A percentile compares a stretch with the other conserved stretches of the same genome.
These are phyloP conservation scores for Myrmecophaga tridactyla DNA, from an alignment of 2,113 vertebrate genomes.

Conservation along the genomic window DNA sequence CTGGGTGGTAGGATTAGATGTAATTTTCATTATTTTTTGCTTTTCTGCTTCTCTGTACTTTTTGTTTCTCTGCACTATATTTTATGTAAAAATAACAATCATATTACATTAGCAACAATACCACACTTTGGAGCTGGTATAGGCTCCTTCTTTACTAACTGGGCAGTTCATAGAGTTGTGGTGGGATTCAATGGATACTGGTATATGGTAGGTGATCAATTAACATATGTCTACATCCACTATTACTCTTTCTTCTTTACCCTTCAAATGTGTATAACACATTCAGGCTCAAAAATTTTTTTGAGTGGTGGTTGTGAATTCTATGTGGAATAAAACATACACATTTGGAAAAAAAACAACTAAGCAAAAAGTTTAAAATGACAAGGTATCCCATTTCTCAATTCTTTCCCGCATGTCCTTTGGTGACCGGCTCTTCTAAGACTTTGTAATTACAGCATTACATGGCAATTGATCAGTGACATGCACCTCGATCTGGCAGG, in stretches of 20 bases:
- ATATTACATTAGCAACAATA: background rate
- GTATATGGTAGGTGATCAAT: background rate
- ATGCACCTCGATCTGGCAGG: background rate
- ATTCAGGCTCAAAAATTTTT: background rate
- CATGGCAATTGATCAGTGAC: background rate
- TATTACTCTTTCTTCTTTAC: background rate
- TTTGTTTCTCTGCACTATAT: background rate
- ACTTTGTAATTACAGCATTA: slow-evolving; percentile 47
- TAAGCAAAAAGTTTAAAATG: background rate
- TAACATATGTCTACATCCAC: background rate
- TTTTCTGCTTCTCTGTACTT: slow-evolving; percentile 26
- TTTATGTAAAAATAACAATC: slow-evolving; percentile 14
- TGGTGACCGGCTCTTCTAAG: background rate
- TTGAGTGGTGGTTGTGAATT: background rate
- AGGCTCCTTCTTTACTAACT: background rate
- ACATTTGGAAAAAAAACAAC: slow-evolving; percentile 4
- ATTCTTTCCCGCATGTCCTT: background rate
- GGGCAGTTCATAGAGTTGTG: background rate
- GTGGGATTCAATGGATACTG: background rate
- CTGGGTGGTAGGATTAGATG: slow-evolving; percentile 48
- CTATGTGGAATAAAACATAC: background rate
- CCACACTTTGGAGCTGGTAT: background rate
- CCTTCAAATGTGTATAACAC: background rate
- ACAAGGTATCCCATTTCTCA: slow-evolving; percentile 10
- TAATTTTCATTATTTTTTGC: slow-evolving; percentile 39